Evolutionary conservation across 1,140 invertebrate genomes (phyloP).

Genomic region (Bombus haemorrhoidalis): DNA sequence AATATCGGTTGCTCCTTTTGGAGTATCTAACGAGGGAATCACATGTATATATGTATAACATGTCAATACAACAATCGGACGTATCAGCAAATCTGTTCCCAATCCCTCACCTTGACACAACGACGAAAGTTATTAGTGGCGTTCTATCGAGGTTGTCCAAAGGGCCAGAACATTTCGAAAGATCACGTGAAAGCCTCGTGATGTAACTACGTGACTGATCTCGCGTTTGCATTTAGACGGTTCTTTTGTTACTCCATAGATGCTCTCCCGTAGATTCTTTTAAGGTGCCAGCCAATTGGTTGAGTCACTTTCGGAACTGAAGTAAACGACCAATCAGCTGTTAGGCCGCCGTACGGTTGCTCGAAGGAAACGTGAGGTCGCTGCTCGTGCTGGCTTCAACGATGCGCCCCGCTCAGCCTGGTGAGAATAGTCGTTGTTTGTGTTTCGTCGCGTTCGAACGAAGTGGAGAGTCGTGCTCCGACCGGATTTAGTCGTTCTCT

Average conservation of each 20-base stretch:
- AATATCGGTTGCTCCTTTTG: too few relatives aligned
- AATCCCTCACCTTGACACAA: too few relatives aligned
- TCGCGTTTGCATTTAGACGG: conserved; percentile 20
- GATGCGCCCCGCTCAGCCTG: background rate
- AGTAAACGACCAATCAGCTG: background rate
- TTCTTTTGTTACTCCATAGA: conserved; percentile 5
- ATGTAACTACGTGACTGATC: conserved; percentile 14
- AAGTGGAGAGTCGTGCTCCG: too few relatives aligned
- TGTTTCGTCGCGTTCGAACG: conserved; percentile 1
- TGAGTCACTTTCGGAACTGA: background rate
- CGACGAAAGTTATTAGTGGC: background rate
- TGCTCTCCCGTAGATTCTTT: background rate
- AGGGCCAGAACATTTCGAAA: conserved; percentile 11
- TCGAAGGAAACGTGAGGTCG: conserved; percentile 39
- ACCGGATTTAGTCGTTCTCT: background rate
- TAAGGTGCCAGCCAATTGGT: conserved; percentile 22
- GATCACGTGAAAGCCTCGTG: background rate
- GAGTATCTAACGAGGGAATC: too few relatives aligned
- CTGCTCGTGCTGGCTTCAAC: background rate
- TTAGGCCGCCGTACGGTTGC: background rate
- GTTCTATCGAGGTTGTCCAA: background rate
- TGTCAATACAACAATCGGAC: too few relatives aligned
- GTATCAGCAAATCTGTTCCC: too few relatives aligned
- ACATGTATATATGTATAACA: too few relatives aligned
- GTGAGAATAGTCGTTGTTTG: conserved; percentile 50